Conservation (phyloP, 2,888 invertebrate species). For the Barypeithes pellucidus region DNA sequence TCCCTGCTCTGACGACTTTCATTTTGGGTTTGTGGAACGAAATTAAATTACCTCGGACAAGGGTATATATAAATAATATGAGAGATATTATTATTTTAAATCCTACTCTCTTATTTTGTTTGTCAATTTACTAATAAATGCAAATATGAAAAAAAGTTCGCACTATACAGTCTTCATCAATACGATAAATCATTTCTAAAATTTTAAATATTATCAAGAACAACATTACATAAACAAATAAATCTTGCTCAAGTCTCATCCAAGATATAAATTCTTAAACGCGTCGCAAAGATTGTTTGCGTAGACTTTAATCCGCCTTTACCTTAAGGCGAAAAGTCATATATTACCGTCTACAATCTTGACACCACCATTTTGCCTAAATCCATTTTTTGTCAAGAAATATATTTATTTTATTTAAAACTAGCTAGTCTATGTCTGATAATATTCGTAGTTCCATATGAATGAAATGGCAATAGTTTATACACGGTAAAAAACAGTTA, state of each 20-base stretch:
- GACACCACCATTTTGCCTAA: neutral
- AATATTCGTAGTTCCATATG: no score
- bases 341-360: neutral
- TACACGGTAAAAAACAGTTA: no score
- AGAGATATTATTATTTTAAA: no score
- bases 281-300: constrained; percentile 20
- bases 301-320: constrained; percentile 20
- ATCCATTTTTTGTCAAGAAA: neutral
- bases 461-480: no score
- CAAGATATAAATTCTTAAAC: constrained; percentile 13
- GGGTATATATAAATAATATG: no score
- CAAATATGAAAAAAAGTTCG: no score
- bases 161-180: no score
- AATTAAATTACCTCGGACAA: neutral
- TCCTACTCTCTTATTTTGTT: no score
- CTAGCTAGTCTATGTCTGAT: no score
- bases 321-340: constrained; percentile 19
- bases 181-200: neutral
- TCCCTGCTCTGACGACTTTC: constrained; percentile 20
- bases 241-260: constrained; percentile 8
- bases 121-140: no score
- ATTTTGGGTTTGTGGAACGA: neutral
- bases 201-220: constrained; percentile 1
- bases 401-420: no score
- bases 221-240: constrained; percentile 20